Evolutionary conservation across 1,140 invertebrate genomes (phyloP).

Genomic region (Liolophura sinensis): DNA sequence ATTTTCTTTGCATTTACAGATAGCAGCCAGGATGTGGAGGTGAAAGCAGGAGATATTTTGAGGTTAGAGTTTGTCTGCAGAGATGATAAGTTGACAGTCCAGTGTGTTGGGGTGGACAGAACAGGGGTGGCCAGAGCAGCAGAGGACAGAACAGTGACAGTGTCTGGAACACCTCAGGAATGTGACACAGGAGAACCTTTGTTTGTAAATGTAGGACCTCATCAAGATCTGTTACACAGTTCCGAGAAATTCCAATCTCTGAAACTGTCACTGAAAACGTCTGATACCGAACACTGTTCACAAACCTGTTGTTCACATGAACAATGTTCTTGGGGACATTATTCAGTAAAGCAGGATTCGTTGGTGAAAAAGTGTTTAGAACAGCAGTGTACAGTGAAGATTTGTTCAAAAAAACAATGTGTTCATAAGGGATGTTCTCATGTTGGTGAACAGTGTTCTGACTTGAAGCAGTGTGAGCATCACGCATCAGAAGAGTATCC

Average conservation of each 20-base stretch:
- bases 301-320: too few relatives aligned
- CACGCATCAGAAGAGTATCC: too few relatives aligned
- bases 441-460: too few relatives aligned
- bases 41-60: conserved; percentile 25
- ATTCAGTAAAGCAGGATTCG: too few relatives aligned
- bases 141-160: not conserved
- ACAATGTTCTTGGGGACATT: too few relatives aligned
- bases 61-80: conserved; percentile 17
- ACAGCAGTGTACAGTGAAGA: too few relatives aligned
- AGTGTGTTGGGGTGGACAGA: conserved; percentile 15
- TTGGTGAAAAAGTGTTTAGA: too few relatives aligned
- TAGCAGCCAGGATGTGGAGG: conserved; percentile 18
- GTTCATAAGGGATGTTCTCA: too few relatives aligned
- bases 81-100: conserved; percentile 22
- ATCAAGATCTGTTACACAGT: not conserved
- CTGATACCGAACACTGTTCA: too few relatives aligned
- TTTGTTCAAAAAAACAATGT: too few relatives aligned
- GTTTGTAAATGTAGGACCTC: not conserved
- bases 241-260: not conserved
- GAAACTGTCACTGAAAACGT: too few relatives aligned
- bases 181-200: not conserved
- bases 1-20: conserved; percentile 16
- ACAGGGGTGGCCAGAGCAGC: not conserved
- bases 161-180: not conserved
- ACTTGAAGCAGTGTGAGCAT: too few relatives aligned